phyloP scores from a whole-genome alignment of 2,888 invertebrate species.

The Xestia rhomboidea region DNA sequence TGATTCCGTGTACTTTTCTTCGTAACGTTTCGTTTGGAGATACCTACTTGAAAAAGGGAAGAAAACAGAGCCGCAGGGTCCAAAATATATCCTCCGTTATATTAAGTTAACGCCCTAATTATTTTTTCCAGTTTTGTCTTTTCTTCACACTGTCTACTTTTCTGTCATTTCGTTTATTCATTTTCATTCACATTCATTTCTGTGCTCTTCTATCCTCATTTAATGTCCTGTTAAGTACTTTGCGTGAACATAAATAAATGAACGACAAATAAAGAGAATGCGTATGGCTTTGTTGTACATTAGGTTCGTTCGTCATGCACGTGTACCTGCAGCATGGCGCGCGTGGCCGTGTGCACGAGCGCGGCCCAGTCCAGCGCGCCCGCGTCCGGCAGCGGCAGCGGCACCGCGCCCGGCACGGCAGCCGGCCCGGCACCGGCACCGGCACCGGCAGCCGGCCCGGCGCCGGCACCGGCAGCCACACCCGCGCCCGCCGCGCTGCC shows the following conservation, averaged over 20 bases:
- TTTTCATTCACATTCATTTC: too few species aligned
- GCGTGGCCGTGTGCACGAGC: constrained; percentile 94
- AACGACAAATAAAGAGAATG: not conserved
- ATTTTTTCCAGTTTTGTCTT: too few species aligned
- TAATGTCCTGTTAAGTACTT: not conserved
- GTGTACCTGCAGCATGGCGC: constrained; percentile 92
- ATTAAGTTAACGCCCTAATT: too few species aligned
- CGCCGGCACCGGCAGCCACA: constrained; percentile 81
- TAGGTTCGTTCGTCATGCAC: not conserved
- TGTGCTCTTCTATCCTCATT: too few species aligned
- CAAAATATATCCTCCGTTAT: too few species aligned
- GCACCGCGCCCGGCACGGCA: constrained; percentile 74
- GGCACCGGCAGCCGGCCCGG: constrained; percentile 86
- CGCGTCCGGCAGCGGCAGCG: constrained; percentile 92
- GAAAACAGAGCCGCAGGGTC: not conserved
- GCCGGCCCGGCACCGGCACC: constrained; percentile 74
- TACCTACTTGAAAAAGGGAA: too few species aligned
- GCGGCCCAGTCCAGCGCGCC: constrained; percentile 95
- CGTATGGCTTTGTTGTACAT: not conserved
- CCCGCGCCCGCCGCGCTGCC: constrained; percentile 71
- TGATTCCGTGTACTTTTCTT: not conserved
- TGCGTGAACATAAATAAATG: not conserved
- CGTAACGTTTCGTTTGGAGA: not conserved
- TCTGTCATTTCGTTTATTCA: too few species aligned
- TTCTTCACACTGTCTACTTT: too few species aligned